Percentiles rank a stretch among this genome's conserved stretches.
phyloP scores from a whole-genome alignment of 2,888 invertebrate genomes.

The Eremobia ochroleuca region DNA sequence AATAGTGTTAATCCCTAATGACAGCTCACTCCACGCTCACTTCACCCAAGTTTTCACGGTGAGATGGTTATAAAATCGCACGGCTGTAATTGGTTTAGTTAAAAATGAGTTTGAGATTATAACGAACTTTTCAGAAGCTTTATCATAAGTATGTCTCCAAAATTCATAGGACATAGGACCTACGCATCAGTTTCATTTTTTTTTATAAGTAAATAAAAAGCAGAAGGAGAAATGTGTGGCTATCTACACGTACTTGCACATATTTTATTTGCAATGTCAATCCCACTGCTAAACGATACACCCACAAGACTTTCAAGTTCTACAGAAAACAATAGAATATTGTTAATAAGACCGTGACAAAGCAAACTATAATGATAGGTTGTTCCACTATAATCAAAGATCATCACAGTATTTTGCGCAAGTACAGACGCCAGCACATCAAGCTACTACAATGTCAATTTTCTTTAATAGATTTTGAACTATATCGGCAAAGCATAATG shows the following conservation, averaged over 20 bases:
- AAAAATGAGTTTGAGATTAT: neutral
- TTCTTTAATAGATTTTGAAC: no score
- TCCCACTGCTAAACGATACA: neutral
- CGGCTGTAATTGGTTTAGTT: neutral
- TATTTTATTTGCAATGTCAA: neutral
- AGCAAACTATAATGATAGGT: slow-evolving; percentile 36
- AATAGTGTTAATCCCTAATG: no score
- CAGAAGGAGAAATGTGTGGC: neutral
- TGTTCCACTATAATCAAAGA: slow-evolving; percentile 15
- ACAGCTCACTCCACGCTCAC: no score
- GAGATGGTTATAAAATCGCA: no score
- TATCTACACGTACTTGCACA: neutral
- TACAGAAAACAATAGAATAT: slow-evolving; percentile 9
- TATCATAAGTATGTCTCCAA: neutral
- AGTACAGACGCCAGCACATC: no score
- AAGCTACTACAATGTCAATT: no score
- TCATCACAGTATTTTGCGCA: slow-evolving; percentile 24
- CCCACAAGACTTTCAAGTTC: neutral
- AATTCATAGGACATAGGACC: neutral
- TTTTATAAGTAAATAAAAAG: neutral
- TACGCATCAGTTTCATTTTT: neutral
- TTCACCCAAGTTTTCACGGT: no score
- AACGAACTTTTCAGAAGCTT: no score
- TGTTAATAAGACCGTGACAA: slow-evolving; percentile 28
- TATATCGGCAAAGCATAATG: no score